Conservation (phyloP, 2,888 invertebrate species). For the Limulus polyphemus region DNA sequence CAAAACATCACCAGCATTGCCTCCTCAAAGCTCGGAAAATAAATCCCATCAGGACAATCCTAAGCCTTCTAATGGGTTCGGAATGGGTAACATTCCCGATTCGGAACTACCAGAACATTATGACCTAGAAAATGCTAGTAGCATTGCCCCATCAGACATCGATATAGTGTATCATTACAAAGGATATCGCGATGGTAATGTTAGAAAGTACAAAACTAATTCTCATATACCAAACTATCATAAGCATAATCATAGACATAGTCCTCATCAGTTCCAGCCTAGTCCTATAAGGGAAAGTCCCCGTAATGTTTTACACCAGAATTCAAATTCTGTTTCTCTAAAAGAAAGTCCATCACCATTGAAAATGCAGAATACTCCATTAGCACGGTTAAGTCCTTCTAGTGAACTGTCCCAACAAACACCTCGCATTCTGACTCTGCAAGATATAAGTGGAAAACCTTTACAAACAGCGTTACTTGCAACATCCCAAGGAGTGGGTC, state of each 20-base stretch:
- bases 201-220: conserved; percentile 74
- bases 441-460: conserved; percentile 86
- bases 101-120: conserved; percentile 82
- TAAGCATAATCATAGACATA: conserved; percentile 60
- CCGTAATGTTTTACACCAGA: conserved; percentile 30
- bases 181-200: conserved; percentile 67
- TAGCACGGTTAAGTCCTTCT: conserved; percentile 79
- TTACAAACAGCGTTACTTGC: conserved; percentile 75
- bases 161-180: conserved; percentile 95
- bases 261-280: conserved; percentile 50
- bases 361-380: conserved; percentile 73
- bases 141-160: conserved; percentile 92
- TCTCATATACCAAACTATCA: conserved; percentile 41
- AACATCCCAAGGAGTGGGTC: conserved; percentile 61
- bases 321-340: conserved; percentile 29
- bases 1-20: conserved; percentile 56
- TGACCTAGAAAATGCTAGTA: conserved; percentile 91
- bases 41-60: conserved; percentile 6
- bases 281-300: conserved; percentile 41
- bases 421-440: conserved; percentile 78
- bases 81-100: conserved; percentile 31
- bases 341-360: conserved; percentile 32
- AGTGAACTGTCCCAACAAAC: conserved; percentile 83
- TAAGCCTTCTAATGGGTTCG: conserved; percentile 35
- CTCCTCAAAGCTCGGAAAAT: conserved; percentile 41